phyloP scores from a whole-genome alignment of 2,888 invertebrate genomes.

The Ophioninae sp. region DNA sequence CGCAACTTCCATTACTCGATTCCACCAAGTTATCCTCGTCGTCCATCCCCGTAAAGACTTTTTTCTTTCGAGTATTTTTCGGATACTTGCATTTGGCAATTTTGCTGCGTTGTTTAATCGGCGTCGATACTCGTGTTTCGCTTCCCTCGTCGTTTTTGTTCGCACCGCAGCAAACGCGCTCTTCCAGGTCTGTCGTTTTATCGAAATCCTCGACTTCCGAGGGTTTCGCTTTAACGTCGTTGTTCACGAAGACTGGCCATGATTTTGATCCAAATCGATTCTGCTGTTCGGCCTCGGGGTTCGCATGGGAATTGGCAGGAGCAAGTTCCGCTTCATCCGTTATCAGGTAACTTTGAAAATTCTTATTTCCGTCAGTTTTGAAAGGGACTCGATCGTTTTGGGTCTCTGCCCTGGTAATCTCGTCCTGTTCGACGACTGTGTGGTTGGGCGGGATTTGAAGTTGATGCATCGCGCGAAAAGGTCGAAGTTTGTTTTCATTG shows the following conservation, averaged over 20 bases:
- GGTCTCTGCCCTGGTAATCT: slow-evolving; percentile 26
- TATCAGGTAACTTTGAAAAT: slow-evolving; percentile 42
- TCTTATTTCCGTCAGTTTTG: slow-evolving; percentile 26
- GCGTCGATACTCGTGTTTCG: too few species aligned
- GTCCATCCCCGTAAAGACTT: background rate
- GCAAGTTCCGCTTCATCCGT: background rate
- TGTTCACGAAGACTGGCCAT: slow-evolving; percentile 46
- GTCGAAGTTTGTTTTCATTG: slow-evolving; percentile 22
- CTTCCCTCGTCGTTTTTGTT: too few species aligned
- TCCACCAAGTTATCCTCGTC: background rate
- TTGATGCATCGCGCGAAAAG: slow-evolving; percentile 30
- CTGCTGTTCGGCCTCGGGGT: background rate
- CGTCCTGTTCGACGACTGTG: slow-evolving; percentile 19
- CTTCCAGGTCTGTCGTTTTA: background rate
- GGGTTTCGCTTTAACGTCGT: background rate
- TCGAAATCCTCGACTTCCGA: slow-evolving; percentile 21
- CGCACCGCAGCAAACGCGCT: background rate
- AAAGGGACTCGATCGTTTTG: slow-evolving; percentile 47
- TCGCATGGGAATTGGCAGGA: background rate
- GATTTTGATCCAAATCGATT: slow-evolving; percentile 30
- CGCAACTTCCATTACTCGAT: background rate
- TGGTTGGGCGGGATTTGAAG: slow-evolving; percentile 13
- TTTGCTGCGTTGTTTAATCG: background rate
- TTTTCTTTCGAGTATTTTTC: background rate
- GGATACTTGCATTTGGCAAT: background rate